These are phyloP conservation scores for Pachydiplax longipennis DNA, from an alignment of 2,888 invertebrate genomes.

Conservation along the genomic window DNA sequence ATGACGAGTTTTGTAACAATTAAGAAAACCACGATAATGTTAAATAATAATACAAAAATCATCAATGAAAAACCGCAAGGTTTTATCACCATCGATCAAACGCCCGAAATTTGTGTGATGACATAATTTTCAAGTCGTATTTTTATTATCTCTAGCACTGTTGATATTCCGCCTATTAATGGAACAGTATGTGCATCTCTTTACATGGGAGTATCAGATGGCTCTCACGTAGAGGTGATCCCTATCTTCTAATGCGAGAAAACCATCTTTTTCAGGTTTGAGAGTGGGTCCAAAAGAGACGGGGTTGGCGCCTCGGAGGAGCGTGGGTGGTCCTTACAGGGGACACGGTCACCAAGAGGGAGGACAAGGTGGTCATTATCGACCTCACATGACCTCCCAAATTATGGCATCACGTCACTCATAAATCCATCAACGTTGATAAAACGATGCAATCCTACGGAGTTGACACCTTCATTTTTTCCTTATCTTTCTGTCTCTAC, in stretches of 20 bases:
- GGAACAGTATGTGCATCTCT: neutral
- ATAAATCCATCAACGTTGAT: constrained; percentile 43
- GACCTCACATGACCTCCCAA: constrained; percentile 30
- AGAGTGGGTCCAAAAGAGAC: neutral
- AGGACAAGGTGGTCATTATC: constrained; percentile 19
- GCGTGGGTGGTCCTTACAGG: constrained; percentile 26
- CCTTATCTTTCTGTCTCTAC: neutral
- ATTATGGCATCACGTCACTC: constrained; percentile 40
- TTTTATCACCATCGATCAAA: too few species aligned
- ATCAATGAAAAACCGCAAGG: too few species aligned
- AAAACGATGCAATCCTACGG: constrained; percentile 14
- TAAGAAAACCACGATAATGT: too few species aligned
- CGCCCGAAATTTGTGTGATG: too few species aligned
- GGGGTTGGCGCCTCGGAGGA: neutral
- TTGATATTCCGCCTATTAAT: neutral
- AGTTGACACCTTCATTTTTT: constrained; percentile 36
- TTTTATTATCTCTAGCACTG: neutral
- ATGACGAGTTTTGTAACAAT: too few species aligned
- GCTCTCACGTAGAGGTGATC: neutral
- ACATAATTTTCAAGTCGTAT: neutral
- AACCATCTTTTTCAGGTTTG: neutral
- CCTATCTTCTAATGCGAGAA: neutral
- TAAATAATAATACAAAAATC: neutral
- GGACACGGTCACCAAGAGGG: neutral
- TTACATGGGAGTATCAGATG: neutral